A percentile compares a stretch with the other conserved stretches of the same genome.
These are phyloP conservation scores for Polylopha cassiicola DNA, from an alignment of 2,888 invertebrate genomes.

Conservation along the genomic window DNA sequence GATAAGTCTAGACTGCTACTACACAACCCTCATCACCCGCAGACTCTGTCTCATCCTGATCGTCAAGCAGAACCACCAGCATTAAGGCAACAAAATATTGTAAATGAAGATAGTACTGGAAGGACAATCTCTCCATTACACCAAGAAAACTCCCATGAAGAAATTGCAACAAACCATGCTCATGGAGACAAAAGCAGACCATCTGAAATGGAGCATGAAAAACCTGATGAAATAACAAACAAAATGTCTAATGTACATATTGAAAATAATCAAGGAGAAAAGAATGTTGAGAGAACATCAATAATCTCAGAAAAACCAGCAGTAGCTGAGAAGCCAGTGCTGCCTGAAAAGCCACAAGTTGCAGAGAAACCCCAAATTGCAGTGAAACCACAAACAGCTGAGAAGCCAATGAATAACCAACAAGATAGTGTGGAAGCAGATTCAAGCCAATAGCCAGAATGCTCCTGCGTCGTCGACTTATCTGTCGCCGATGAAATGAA, in stretches of 20 bases:
- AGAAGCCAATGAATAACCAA: constrained; percentile 47
- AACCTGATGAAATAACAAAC: constrained; percentile 53
- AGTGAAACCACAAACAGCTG: constrained; percentile 32
- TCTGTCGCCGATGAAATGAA: constrained; percentile 49
- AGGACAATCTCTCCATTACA: constrained; percentile 53
- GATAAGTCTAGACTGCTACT: constrained; percentile 85
- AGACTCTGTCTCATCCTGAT: constrained; percentile 67
- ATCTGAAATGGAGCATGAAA: constrained; percentile 64
- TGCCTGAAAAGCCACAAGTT: constrained; percentile 19
- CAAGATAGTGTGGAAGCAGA: constrained; percentile 55
- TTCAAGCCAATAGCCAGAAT: constrained; percentile 67
- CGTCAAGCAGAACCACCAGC: constrained; percentile 74
- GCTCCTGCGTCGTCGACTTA: constrained; percentile 46
- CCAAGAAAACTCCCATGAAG: constrained; percentile 50
- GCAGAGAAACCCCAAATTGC: constrained; percentile 27
- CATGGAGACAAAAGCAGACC: constrained; percentile 58
- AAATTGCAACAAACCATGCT: constrained; percentile 60
- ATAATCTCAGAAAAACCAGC: constrained; percentile 25
- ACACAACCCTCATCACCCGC: constrained; percentile 65
- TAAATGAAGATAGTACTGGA: constrained; percentile 62
- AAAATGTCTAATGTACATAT: constrained; percentile 57
- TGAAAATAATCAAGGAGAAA: constrained; percentile 38
- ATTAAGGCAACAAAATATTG: constrained; percentile 41
- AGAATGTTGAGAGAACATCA: constrained; percentile 20
- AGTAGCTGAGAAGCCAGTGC: constrained; percentile 20